Evolutionary conservation across 2,888 invertebrate genomes (phyloP), one percentile per base, ranked within the genome.

Genomic region (Carabus problematicus): DNA sequence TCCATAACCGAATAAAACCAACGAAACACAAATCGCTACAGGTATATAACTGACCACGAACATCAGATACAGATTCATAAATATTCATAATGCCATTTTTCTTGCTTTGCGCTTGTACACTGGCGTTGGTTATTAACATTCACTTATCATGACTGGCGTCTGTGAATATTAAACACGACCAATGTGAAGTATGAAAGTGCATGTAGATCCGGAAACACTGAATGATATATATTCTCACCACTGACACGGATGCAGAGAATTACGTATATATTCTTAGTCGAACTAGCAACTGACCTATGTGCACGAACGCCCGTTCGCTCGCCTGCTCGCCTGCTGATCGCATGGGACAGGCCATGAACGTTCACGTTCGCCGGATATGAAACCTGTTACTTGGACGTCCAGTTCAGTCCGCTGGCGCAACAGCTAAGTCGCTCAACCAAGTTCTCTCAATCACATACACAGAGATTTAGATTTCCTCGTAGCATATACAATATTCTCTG

Each of bases 361-460:
- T 55, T 55, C 42, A 8, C 54, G 55, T 45, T 19, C 64, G 14
- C 64, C 64, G 64, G 64, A 64, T 64, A 64, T 64, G 64, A 64
- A 64, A 64, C 64, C 64, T 64, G 64, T 64, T 64, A 64, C 56
- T 62, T 64, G 56, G 6, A 29, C 40, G 29, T 29, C 56, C 40
- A 39, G 29, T n/a, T 45, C 45, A 14, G 7, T 45, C n/a, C 14
- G n/a, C 45, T 29, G 56, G 40, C 39, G 56, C 56, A 56, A 40
- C 56, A 56, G 29, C 56, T 39, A 40, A 9, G 19, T 56, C 52
- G 29, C 29, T 29, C 29, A 29, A 29, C 29, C 29, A 29, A 29
- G 29, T 29, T 29, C 29, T 29, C 29, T 29, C 29, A 29, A 29
- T 29, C 29, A 29, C 29, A 29, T 29, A 29, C 29, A 29, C 29